Evolutionary conservation across 2,113 vertebrate species (phyloP).

Genomic region (Hippocampus abdominalis): DNA sequence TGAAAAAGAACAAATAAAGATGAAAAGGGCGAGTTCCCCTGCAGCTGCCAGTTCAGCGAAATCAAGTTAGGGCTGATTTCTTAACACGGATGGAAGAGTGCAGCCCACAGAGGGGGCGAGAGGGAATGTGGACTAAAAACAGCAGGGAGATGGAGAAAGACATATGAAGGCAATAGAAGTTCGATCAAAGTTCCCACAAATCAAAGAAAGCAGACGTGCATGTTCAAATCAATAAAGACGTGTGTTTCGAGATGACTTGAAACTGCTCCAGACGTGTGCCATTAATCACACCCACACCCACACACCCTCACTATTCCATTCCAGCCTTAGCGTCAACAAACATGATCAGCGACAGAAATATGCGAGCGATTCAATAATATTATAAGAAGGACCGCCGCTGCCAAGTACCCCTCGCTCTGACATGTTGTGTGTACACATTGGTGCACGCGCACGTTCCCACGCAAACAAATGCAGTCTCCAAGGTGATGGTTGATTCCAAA

Average conservation of each 20-base stretch:
- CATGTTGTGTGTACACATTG: neutral
- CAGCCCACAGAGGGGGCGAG: slow-evolving; percentile 5
- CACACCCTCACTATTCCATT: slow-evolving; percentile 43
- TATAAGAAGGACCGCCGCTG: slow-evolving; percentile 51
- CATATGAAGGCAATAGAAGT: slow-evolving; percentile 20
- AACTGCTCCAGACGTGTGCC: slow-evolving; percentile 1
- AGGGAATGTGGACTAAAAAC: slow-evolving; percentile 7
- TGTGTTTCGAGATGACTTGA: slow-evolving; percentile 38
- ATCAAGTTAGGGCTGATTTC: neutral
- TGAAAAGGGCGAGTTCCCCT: neutral
- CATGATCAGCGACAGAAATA: slow-evolving; percentile 64
- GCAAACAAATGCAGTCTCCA: slow-evolving; percentile 24
- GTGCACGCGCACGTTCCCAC: slow-evolving; percentile 19
- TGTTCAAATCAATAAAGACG: slow-evolving; percentile 46
- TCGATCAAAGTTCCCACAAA: slow-evolving; percentile 36
- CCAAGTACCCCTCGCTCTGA: slow-evolving; percentile 27
- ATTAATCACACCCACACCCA: slow-evolving; percentile 28
- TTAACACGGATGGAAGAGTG: neutral
- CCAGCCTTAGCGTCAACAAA: slow-evolving; percentile 57
- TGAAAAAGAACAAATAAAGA: neutral
- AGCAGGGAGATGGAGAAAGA: slow-evolving; percentile 10
- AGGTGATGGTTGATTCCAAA: slow-evolving; percentile 32
- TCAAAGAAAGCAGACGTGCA: slow-evolving; percentile 34
- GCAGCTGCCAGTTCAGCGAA: neutral
- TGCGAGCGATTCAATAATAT: slow-evolving; percentile 60